A percentile compares a stretch with the other conserved stretches of the same genome.
phyloP scores from a whole-genome alignment of 2,797 vertebrate genomes.

The Syndactyla subalaris region DNA sequence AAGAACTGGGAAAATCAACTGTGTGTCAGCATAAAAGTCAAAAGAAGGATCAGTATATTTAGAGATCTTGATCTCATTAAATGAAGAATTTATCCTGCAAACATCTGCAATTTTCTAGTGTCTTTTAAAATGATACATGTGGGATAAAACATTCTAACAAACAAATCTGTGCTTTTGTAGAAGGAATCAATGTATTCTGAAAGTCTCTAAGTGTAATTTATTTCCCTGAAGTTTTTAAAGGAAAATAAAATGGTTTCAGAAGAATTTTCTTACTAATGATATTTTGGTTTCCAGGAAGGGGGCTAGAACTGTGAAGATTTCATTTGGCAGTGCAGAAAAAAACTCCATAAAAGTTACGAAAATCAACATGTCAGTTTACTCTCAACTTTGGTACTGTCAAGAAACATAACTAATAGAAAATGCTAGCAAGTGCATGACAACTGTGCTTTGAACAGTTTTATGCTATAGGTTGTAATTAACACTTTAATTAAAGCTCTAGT shows the following conservation, averaged over 20 bases:
- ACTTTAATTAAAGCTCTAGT: background rate
- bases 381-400: background rate
- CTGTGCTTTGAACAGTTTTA: background rate
- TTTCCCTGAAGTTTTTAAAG: slow-evolving; percentile 6
- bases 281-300: background rate
- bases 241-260: background rate
- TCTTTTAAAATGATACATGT: background rate
- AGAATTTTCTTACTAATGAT: background rate
- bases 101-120: background rate
- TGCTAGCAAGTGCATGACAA: background rate
- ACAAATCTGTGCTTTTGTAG: background rate
- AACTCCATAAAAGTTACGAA: background rate
- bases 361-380: background rate
- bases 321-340: background rate
- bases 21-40: background rate
- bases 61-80: background rate
- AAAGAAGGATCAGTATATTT: background rate
- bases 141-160: background rate
- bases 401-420: background rate
- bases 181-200: background rate
- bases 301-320: background rate
- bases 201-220: background rate
- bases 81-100: background rate
- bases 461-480: background rate
- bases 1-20: background rate